phyloP scores from a whole-genome alignment of 1,140 invertebrate species.

The Dreissena rostriformis region DNA sequence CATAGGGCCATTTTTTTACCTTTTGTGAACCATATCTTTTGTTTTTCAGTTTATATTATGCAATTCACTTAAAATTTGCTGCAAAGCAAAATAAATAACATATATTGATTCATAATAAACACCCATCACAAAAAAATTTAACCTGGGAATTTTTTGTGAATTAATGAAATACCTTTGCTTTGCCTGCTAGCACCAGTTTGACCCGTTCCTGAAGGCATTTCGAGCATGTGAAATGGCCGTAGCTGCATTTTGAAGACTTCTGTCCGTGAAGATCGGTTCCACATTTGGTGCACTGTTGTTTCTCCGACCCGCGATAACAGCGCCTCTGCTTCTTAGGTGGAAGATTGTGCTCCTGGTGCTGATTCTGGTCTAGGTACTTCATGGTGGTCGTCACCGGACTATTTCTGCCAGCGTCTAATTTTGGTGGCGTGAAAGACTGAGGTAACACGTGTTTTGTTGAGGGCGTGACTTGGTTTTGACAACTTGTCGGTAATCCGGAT shows the following conservation, averaged over 20 bases:
- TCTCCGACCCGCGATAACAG: slow-evolving; percentile 23
- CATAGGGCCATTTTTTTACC: no score
- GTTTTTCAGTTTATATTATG: background rate
- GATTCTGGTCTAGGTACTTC: no score
- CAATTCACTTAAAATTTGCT: background rate
- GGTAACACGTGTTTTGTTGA: background rate
- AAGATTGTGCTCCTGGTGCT: slow-evolving; percentile 28
- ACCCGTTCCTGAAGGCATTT: slow-evolving; percentile 71
- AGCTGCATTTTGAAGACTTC: slow-evolving; percentile 67
- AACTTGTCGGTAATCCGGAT: background rate
- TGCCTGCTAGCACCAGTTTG: slow-evolving; percentile 72
- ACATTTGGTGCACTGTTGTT: slow-evolving; percentile 54
- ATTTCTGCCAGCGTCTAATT: no score
- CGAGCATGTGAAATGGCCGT: slow-evolving; percentile 68
- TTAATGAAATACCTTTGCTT: slow-evolving; percentile 62
- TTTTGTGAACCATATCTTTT: no score
- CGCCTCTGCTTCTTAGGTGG: slow-evolving; percentile 67
- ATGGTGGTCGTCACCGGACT: no score
- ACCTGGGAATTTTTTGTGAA: background rate
- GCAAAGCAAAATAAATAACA: no score
- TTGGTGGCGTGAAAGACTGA: no score
- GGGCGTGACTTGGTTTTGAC: background rate
- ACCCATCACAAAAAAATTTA: no score
- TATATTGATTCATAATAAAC: no score
- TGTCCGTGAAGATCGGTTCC: slow-evolving; percentile 46